phyloP scores from a whole-genome alignment of 2,797 vertebrate genomes.

The Tokudaia tokunoshimensis region DNA sequence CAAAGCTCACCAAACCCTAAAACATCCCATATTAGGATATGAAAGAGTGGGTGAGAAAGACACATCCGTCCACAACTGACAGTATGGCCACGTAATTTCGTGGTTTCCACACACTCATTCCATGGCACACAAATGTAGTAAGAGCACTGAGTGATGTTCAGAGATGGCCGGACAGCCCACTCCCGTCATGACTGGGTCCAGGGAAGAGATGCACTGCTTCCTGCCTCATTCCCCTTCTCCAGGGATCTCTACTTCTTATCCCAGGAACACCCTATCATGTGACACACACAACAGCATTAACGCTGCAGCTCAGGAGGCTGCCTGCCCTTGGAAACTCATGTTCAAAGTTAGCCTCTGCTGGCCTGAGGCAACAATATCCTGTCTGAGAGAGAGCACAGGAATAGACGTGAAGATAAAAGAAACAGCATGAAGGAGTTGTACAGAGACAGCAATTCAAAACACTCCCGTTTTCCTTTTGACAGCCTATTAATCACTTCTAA shows the following conservation, averaged over 20 bases:
- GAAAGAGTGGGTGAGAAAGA: neutral
- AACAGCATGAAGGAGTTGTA: neutral
- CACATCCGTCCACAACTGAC: neutral
- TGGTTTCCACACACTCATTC: neutral
- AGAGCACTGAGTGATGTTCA: neutral
- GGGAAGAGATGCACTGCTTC: neutral
- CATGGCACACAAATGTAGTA: neutral
- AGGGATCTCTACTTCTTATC: neutral
- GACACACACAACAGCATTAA: neutral
- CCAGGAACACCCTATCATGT: neutral
- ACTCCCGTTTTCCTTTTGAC: neutral
- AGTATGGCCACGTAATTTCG: neutral
- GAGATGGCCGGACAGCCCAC: neutral
- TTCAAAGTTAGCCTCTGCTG: neutral
- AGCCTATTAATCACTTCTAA: neutral
- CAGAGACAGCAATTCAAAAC: neutral
- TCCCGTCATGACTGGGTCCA: too few species aligned
- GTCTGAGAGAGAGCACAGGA: neutral
- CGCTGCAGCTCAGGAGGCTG: neutral
- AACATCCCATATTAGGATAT: neutral
- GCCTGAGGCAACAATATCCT: neutral
- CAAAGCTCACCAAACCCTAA: constrained; percentile 23
- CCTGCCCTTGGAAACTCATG: neutral
- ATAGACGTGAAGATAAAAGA: neutral
- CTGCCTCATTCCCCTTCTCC: neutral